A percentile compares a stretch with the other conserved stretches of the same genome.
phyloP scores from a whole-genome alignment of 2,888 invertebrate species.

The Drosophila yooni region DNA sequence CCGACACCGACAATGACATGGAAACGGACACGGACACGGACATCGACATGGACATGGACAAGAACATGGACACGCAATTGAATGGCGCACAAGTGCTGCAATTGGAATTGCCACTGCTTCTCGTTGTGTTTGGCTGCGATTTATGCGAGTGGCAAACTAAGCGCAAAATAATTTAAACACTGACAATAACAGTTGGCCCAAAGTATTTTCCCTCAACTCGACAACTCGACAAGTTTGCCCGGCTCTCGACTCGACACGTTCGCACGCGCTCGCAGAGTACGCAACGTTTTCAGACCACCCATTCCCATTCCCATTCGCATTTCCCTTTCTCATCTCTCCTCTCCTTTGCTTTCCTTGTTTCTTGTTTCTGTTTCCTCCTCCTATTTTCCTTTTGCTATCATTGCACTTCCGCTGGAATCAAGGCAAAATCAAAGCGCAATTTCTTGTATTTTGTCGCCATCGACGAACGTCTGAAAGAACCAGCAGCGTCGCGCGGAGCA shows the following conservation, averaged over 20 bases:
- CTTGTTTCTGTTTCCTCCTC: constrained; percentile 25
- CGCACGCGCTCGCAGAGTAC: constrained; percentile 66
- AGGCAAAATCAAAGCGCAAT: constrained; percentile 74
- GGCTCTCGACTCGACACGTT: constrained; percentile 73
- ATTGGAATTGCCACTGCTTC: constrained; percentile 22
- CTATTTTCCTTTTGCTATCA: constrained; percentile 59
- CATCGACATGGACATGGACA: constrained; percentile 27
- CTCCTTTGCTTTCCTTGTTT: neutral
- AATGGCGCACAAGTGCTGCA: constrained; percentile 47
- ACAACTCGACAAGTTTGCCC: constrained; percentile 79
- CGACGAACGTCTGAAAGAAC: constrained; percentile 43
- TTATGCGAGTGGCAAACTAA: constrained; percentile 79
- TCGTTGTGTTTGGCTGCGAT: constrained; percentile 60
- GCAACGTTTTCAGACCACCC: constrained; percentile 29
- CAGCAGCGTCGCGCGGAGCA: constrained; percentile 35
- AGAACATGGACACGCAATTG: constrained; percentile 48
- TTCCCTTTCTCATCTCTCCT: neutral
- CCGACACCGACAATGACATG: constrained; percentile 22
- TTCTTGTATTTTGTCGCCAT: constrained; percentile 76
- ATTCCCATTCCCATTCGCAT: neutral
- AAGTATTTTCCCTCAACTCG: constrained; percentile 66
- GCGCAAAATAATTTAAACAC: constrained; percentile 81
- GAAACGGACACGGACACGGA: constrained; percentile 30
- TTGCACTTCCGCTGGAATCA: constrained; percentile 78
- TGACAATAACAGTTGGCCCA: constrained; percentile 78